A percentile compares a stretch with the other conserved stretches of the same genome.
These are phyloP conservation scores for Aphelocoma californica DNA, from an alignment of 2,797 vertebrate genomes.

Conservation along the genomic window DNA sequence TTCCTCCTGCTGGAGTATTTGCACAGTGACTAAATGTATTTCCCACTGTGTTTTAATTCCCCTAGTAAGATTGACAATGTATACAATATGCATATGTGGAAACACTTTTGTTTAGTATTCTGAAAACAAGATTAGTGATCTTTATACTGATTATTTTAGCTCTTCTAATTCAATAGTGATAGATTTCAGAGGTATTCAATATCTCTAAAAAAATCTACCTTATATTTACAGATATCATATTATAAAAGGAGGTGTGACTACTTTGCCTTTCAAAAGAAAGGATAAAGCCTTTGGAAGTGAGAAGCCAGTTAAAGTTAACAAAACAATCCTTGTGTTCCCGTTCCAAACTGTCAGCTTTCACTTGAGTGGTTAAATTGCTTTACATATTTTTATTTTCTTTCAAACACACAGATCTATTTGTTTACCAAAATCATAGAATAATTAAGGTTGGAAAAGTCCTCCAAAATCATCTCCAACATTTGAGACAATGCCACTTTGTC, in stretches of 20 bases:
- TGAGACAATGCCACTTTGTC: background rate
- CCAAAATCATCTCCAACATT: background rate
- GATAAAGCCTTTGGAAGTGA: background rate
- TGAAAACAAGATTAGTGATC: background rate
- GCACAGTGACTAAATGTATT: background rate
- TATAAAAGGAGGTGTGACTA: background rate
- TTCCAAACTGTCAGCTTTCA: background rate
- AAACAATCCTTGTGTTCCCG: background rate
- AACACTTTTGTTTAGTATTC: background rate
- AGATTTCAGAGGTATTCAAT: background rate
- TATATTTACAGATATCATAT: background rate
- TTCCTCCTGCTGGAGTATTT: background rate
- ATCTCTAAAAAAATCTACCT: background rate
- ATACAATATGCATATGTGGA: background rate
- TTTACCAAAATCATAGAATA: background rate
- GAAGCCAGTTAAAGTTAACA: background rate
- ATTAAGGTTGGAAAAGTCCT: background rate
- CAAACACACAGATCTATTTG: background rate
- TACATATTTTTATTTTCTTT: background rate
- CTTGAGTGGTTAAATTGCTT: background rate
- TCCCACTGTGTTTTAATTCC: background rate
- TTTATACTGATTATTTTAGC: background rate
- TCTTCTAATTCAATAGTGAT: background rate
- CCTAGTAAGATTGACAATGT: background rate
- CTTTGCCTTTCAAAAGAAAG: background rate